Base-by-base conservation (phyloP, 1,140 invertebrate species). In the Drosophila subpulchrella region DNA sequence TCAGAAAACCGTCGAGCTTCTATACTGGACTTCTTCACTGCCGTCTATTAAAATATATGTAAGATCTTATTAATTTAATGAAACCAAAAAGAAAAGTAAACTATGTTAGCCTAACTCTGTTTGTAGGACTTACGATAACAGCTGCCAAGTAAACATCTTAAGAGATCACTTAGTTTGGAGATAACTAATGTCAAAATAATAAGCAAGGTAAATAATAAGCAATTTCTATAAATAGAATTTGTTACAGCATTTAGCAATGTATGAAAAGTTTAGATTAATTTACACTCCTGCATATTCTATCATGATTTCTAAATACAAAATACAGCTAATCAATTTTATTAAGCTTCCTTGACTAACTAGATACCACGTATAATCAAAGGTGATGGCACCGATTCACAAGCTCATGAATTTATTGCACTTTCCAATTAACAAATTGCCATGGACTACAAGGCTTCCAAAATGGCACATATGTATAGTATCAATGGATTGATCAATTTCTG, bases 1-100 rank as follows among this genome's bases (percentile, higher is more conserved):
- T 97, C 97, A 11, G 97, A 98, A 10, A 98, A 94, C 0, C 97
- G 97, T 15, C 97, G 94, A 90, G 96, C 97, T 53, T 97, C 93
- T 82, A 98, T 96, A 42, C 75, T 88, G 4, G 88, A 72, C 67
- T 91, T 91, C 34, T 81, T 91, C 10, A 91, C 88, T 3, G 79
- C 65, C 41, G 62, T 85, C 86, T 90, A 30, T n/a, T 53, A 24
- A 11, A 34, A 30, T 2, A n/a, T 17, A 42, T 42, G 20, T 36
- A 54, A 32, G 42, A 20, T 11, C 7, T 44, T 12, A 24, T 24
- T 46, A 60, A 15, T 27, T 39, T 20, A 54, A 51, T 27, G 17
- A 44, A 70, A 27, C 17, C 20, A 15, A 38, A 7, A 50, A 12
- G 12, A 30, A n/a, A n/a, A 1, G 2, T 46, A 10, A 47, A 8